phyloP scores from a whole-genome alignment of 2,113 vertebrate genomes.

The Pelmatolapia mariae region DNA sequence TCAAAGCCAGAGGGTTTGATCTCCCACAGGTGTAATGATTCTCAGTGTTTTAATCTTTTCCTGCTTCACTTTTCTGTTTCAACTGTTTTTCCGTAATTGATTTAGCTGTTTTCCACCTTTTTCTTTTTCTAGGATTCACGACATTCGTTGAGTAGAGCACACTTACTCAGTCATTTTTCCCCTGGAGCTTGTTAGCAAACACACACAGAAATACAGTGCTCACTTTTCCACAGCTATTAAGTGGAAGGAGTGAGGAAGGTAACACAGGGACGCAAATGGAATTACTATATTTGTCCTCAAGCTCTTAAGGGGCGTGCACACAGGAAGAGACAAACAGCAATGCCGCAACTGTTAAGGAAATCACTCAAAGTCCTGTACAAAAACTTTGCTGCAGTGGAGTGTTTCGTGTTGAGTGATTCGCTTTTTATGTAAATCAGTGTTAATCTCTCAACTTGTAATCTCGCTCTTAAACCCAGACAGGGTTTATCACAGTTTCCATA shows the following conservation, averaged over 20 bases:
- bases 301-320: not conserved
- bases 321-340: not conserved
- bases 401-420: not conserved
- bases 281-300: not conserved
- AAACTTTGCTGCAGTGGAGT: not conserved
- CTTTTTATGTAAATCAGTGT: not conserved
- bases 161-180: not conserved
- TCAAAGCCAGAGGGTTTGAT: not conserved
- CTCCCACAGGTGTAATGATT: not conserved
- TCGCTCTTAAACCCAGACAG: slow-evolving; percentile 9
- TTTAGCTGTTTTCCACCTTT: not conserved
- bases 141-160: not conserved
- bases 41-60: not conserved
- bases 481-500: not conserved
- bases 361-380: not conserved
- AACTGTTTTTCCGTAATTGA: not conserved
- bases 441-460: slow-evolving; percentile 10
- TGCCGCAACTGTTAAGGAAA: not conserved
- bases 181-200: slow-evolving; percentile 3
- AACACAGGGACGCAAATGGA: slow-evolving; percentile 30
- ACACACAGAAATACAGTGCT: not conserved
- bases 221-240: slow-evolving; percentile 25
- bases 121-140: slow-evolving; percentile 14
- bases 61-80: not conserved
- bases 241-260: slow-evolving; percentile 9